These are phyloP conservation scores for Poeciliopsis prolifica DNA, from an alignment of 2,113 vertebrate species.

Conservation along the genomic window DNA sequence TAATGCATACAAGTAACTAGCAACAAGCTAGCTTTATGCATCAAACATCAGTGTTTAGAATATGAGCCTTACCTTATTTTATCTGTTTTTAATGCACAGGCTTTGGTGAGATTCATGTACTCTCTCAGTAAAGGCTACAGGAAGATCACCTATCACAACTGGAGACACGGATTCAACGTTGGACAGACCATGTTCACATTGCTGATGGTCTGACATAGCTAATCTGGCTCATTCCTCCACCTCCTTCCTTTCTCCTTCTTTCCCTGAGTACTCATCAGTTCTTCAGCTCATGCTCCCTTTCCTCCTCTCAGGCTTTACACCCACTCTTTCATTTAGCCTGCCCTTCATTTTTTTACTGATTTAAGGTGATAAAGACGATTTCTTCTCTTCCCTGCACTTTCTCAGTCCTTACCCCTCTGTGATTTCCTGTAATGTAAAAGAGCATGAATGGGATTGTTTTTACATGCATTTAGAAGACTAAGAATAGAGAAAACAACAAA, in stretches of 20 bases:
- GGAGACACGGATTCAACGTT: constrained; percentile 86
- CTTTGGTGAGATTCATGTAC: constrained; percentile 80
- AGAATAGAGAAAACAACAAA: not conserved
- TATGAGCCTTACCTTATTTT: not conserved
- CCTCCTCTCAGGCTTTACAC: not conserved
- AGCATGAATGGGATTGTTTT: not conserved
- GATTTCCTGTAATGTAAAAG: not conserved
- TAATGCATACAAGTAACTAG: no score
- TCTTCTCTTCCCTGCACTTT: constrained; percentile 2
- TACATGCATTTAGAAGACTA: not conserved
- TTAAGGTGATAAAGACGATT: constrained; percentile 8
- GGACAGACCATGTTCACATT: constrained; percentile 87
- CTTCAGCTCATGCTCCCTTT: not conserved
- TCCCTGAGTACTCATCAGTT: constrained; percentile 6
- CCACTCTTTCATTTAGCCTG: not conserved
- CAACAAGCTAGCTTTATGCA: not conserved
- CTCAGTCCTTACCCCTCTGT: constrained; percentile 22
- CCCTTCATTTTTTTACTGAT: not conserved
- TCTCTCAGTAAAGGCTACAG: constrained; percentile 84
- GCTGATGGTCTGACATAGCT: constrained; percentile 69
- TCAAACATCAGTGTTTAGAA: not conserved
- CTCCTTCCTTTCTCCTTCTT: not conserved
- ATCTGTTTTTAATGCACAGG: constrained; percentile 48
- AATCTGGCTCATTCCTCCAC: not conserved
- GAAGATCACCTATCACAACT: constrained; percentile 85